phyloP scores from a whole-genome alignment of 2,888 invertebrate genomes.

The Lithophane leautieri region DNA sequence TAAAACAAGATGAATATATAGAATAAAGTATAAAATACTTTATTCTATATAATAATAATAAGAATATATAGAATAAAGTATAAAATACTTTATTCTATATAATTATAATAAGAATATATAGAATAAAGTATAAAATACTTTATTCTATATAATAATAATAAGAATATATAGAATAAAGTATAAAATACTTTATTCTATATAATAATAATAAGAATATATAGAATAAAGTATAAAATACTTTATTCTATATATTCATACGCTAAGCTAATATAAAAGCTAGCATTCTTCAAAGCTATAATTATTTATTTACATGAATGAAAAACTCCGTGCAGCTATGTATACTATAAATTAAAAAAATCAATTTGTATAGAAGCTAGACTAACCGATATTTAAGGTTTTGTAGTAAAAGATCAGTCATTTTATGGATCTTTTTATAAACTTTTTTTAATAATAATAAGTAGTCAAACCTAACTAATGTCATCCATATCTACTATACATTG shows the following conservation, averaged over 20 bases:
- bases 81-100: too few species aligned
- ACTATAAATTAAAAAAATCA: not conserved
- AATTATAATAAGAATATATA: too few species aligned
- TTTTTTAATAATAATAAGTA: not conserved
- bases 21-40: not conserved
- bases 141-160: too few species aligned
- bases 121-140: not conserved
- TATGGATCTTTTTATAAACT: fast-evolving
- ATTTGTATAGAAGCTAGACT: not conserved
- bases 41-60: too few species aligned
- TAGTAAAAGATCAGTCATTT: not conserved
- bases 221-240: not conserved
- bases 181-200: too few species aligned
- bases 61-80: not conserved
- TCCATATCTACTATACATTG: too few species aligned
- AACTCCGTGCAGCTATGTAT: not conserved
- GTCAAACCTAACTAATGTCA: not conserved
- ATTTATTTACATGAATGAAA: not conserved
- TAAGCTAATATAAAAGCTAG: not conserved
- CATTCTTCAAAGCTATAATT: not conserved
- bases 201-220: too few species aligned
- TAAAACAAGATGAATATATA: conserved; percentile 11
- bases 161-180: not conserved
- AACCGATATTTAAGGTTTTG: not conserved
- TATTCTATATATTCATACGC: too few species aligned